Percentiles rank a stretch among this genome's conserved stretches.
These are phyloP conservation scores for Andrena trimmerana DNA, from an alignment of 2,888 invertebrate species.

Conservation along the genomic window DNA sequence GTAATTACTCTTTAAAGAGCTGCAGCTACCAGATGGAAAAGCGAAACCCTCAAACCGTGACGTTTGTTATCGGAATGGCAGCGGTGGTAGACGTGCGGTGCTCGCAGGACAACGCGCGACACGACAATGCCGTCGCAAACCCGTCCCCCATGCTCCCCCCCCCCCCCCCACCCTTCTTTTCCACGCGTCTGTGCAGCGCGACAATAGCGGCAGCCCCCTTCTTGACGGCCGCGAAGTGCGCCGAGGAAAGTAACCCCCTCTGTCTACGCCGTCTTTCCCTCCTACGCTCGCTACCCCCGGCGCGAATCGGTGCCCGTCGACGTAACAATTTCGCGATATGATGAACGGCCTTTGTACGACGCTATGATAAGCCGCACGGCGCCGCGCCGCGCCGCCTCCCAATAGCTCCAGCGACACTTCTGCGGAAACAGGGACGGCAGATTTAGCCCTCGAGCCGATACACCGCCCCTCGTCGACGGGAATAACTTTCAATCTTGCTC, in stretches of 20 bases:
- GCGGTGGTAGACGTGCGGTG: constrained; percentile 14
- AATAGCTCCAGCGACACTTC: constrained; percentile 41
- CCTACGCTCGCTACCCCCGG: constrained; percentile 10
- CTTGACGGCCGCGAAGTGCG: constrained; percentile 65
- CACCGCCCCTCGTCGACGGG: not conserved
- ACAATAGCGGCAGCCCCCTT: constrained; percentile 61
- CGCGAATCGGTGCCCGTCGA: constrained; percentile 46
- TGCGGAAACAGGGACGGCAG: not conserved
- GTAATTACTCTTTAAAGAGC: constrained; percentile 55
- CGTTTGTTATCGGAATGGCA: constrained; percentile 57
- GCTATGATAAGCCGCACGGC: constrained; percentile 27
- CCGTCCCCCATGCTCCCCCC: constrained; percentile 42
- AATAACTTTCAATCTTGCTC: not conserved
- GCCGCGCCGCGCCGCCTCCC: constrained; percentile 10
- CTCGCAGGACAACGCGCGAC: constrained; percentile 37
- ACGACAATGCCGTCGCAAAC: constrained; percentile 59
- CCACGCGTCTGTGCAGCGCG: constrained; percentile 52
- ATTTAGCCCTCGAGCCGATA: constrained; percentile 17
- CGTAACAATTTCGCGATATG: constrained; percentile 62
- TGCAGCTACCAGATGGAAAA: constrained; percentile 29
- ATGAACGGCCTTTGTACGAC: constrained; percentile 60
- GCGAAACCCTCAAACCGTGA: constrained; percentile 53
- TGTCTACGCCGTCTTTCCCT: constrained; percentile 11
- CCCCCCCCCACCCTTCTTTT: constrained; percentile 16
- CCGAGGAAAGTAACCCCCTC: constrained; percentile 57